A percentile compares a stretch with the other conserved stretches of the same genome.
phyloP scores from a whole-genome alignment of 1,140 invertebrate genomes.

The Paracyclopina nana region DNA sequence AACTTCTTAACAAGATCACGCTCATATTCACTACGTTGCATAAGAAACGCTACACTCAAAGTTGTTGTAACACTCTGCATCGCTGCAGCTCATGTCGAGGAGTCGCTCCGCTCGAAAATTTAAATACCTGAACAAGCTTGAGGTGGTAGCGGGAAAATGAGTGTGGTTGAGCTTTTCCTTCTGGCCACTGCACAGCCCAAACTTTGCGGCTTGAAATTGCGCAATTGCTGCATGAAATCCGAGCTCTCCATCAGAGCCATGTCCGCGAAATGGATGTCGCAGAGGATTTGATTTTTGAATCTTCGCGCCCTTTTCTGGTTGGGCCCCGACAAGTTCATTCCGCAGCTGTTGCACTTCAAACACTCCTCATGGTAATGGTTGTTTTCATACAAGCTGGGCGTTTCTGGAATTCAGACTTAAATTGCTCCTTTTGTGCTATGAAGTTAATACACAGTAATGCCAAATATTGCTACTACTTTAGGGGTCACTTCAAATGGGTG shows the following conservation, averaged over 20 bases:
- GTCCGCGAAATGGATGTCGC: slow-evolving; percentile 76
- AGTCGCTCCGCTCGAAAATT: not conserved
- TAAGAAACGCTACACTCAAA: too few relatives aligned
- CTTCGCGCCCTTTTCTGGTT: slow-evolving; percentile 57
- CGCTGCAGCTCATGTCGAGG: not conserved
- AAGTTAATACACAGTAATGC: too few relatives aligned
- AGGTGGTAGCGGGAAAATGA: slow-evolving; percentile 76
- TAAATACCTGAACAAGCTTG: slow-evolving; percentile 73
- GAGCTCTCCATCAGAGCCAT: slow-evolving; percentile 85
- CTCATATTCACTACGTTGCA: too few relatives aligned
- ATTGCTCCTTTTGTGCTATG: too few relatives aligned
- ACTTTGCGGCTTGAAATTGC: slow-evolving; percentile 83
- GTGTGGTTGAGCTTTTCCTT: slow-evolving; percentile 72
- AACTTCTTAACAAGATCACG: too few relatives aligned
- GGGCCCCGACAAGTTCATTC: slow-evolving; percentile 68
- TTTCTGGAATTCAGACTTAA: slow-evolving; percentile 43
- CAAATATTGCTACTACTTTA: too few relatives aligned
- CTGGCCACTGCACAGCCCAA: slow-evolving; percentile 76
- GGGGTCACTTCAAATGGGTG: too few relatives aligned
- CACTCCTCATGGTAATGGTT: slow-evolving; percentile 91
- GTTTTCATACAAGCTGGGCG: slow-evolving; percentile 72
- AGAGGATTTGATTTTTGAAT: slow-evolving; percentile 44
- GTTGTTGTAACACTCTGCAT: not conserved
- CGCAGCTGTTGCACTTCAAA: slow-evolving; percentile 61
- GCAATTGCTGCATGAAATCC: slow-evolving; percentile 86